Base-by-base conservation (phyloP, 2,888 invertebrate species). In the Philonicus albiceps region DNA sequence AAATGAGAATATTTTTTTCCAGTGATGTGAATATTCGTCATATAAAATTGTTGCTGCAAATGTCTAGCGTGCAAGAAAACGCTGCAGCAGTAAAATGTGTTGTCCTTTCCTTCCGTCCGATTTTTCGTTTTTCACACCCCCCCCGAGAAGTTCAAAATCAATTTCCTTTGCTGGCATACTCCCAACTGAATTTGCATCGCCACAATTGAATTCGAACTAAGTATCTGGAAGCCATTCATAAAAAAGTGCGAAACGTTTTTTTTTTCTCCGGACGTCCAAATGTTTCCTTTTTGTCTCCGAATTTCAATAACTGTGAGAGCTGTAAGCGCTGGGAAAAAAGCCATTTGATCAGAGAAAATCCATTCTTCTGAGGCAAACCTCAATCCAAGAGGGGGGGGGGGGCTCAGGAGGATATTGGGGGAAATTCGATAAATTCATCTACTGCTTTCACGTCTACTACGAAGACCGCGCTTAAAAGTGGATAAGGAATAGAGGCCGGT, bases 371-470 rank as follows among this genome's bases (percentile, higher is more conserved):
- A 64, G 27, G 7, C 8, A 49, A 64, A 64, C 64, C 64, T 64
- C 64, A 64, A 27, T 22, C 19, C 27, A 11, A 43, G 31, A 31
- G 31, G 31, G 31, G 31, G 5, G 31, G 16, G 40, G 2, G 27
- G 64, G 7, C 27, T 27, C 64, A 64, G 3, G 64, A 64, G 64
- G 64, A 64, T 64, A 64, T 64, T 64, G 64, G 27, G 19, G 64
- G 64, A 74, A 74, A 74, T 34, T 74, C 74, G 74, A 74, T 74
- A 74, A 74, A 74, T 74, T 74, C 74, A 31, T 31, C 31, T 34
- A 74, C n/a, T 74, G 74, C 31, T 6, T 73, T n/a, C 73, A 73
- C 37, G 34, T 74, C n/a, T 74, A 74, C 16, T 74, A 74, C 31
- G 34, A 74, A 74, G 74, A n/a, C 74, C 37, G 37, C 37, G n/a